A percentile compares a stretch with the other conserved stretches of the same genome.
Evolutionary conservation across 1,140 invertebrate species (phyloP).

Genomic region (Vollenhovia emeryi): DNA sequence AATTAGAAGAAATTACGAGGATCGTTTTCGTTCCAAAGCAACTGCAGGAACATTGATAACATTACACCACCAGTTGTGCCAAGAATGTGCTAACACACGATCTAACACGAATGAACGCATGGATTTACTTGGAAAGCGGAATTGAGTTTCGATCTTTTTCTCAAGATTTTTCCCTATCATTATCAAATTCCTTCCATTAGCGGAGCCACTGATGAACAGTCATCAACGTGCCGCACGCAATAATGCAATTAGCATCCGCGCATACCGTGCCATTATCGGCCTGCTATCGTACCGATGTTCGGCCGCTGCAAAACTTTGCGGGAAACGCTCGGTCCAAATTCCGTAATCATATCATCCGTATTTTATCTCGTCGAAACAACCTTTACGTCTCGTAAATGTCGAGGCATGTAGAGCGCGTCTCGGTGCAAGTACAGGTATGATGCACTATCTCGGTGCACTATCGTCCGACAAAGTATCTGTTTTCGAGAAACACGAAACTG

Average conservation of each 20-base stretch:
- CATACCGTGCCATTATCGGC: conserved; percentile 6
- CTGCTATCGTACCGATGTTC: neutral
- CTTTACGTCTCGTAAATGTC: conserved; percentile 12
- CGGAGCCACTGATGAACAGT: neutral
- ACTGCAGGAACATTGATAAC: too few relatives aligned
- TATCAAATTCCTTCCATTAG: neutral
- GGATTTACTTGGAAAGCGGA: neutral
- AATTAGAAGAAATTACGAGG: neutral
- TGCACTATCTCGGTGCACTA: neutral
- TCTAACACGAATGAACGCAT: too few relatives aligned
- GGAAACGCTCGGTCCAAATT: neutral
- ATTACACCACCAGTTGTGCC: too few relatives aligned
- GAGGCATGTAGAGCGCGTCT: neutral
- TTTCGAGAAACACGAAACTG: neutral
- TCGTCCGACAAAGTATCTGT: neutral
- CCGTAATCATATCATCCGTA: neutral
- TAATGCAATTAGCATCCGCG: conserved; percentile 16
- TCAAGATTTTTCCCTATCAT: neutral
- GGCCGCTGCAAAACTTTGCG: neutral
- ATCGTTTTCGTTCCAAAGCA: neutral
- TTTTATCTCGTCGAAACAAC: conserved; percentile 27
- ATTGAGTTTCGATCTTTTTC: neutral
- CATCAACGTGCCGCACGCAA: conserved; percentile 1
- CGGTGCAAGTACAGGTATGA: too few relatives aligned
- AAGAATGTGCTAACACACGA: too few relatives aligned